Evolutionary conservation across 2,888 invertebrate genomes (phyloP).

Genomic region (Chorisops tibialis): DNA sequence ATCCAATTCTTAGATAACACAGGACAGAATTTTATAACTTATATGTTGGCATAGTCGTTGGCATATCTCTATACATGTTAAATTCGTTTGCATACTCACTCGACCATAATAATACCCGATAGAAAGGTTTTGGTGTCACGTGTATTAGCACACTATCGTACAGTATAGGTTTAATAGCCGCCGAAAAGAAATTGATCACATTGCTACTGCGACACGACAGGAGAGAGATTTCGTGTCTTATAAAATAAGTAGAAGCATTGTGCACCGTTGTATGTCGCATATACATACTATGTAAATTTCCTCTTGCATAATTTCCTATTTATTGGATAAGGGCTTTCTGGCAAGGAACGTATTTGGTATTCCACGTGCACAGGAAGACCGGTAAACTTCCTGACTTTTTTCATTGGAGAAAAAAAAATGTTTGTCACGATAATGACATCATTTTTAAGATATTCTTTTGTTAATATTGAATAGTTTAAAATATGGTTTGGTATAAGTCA

Average conservation of each 20-base stretch:
- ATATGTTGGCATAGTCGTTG: no score
- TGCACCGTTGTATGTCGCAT: neutral
- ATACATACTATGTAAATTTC: constrained; percentile 5
- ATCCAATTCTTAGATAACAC: no score
- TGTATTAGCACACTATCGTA: no score
- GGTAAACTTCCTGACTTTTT: constrained; percentile 11
- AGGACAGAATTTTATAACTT: no score
- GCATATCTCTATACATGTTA: no score
- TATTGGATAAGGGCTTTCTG: neutral
- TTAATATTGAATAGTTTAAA: no score
- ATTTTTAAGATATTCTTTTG: no score
- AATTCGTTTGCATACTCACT: no score
- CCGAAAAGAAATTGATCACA: constrained; percentile 1
- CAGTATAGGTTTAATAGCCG: no score
- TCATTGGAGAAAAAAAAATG: neutral
- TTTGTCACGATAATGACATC: neutral
- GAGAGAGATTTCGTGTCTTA: neutral
- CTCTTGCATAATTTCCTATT: constrained; percentile 16
- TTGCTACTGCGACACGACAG: neutral
- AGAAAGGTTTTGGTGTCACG: no score
- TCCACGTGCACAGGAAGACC: constrained; percentile 9
- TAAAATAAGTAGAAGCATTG: neutral
- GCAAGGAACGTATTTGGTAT: constrained; percentile 14
- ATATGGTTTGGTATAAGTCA: no score
- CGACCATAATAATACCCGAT: no score